Evolutionary conservation across 2,888 invertebrate species (phyloP).

Genomic region (Prenolepis imparis): DNA sequence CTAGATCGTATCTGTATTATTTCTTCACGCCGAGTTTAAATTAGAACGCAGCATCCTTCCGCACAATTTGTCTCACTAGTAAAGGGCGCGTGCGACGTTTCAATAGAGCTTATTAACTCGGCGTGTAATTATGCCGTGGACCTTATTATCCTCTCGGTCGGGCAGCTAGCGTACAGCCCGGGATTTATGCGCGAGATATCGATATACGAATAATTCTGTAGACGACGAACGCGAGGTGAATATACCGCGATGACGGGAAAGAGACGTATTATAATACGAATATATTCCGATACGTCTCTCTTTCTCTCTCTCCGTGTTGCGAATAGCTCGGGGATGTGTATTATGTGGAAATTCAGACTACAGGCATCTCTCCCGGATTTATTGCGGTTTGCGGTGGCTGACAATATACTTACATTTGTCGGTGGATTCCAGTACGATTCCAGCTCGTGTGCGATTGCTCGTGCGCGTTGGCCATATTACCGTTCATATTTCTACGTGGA

Average conservation of each 20-base stretch:
- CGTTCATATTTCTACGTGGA: conserved; percentile 65
- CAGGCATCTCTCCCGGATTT: conserved; percentile 70
- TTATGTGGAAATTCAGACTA: conserved; percentile 70
- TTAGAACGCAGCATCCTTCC: conserved; percentile 7
- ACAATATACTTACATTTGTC: conserved; percentile 71
- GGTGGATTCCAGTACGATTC: conserved; percentile 53
- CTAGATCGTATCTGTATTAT: neutral
- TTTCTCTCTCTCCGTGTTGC: conserved; percentile 28
- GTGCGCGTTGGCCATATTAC: conserved; percentile 44
- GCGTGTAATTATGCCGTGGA: conserved; percentile 23
- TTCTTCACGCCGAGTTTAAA: conserved; percentile 4
- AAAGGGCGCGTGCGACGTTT: conserved; percentile 30
- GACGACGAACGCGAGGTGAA: neutral
- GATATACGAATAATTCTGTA: conserved; percentile 39
- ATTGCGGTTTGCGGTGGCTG: conserved; percentile 68
- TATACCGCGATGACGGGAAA: conserved; percentile 28
- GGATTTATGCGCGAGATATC: conserved; percentile 32
- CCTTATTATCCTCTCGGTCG: conserved; percentile 12
- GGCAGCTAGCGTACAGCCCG: neutral
- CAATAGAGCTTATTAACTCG: conserved; percentile 36
- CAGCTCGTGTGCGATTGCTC: conserved; percentile 64
- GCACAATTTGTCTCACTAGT: conserved; percentile 12
- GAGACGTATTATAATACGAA: conserved; percentile 60
- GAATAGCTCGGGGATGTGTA: conserved; percentile 51
- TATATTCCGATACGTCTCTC: conserved; percentile 49